phyloP scores from a whole-genome alignment of 2,888 invertebrate species.

The Eulithis testata region DNA sequence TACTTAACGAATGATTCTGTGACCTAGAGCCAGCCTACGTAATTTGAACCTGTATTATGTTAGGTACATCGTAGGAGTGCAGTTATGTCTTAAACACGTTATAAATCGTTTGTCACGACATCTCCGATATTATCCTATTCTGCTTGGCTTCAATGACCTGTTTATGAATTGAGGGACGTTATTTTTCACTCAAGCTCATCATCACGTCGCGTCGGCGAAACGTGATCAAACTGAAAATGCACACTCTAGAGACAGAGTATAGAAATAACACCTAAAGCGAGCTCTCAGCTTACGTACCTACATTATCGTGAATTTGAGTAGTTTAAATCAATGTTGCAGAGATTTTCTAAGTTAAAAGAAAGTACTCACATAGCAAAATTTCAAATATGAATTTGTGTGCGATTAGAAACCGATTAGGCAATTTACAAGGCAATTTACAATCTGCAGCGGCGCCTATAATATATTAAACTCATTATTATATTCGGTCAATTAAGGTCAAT shows the following conservation, averaged over 20 bases:
- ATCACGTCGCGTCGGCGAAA: constrained; percentile 19
- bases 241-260: background rate
- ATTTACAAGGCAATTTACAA: no score
- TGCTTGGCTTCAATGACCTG: constrained; percentile 15
- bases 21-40: constrained; percentile 42
- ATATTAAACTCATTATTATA: no score
- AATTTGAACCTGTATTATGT: constrained; percentile 30
- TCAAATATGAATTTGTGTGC: no score
- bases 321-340: background rate
- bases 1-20: constrained; percentile 54
- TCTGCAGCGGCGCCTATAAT: no score
- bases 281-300: constrained; percentile 11
- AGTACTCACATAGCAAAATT: no score
- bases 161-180: constrained; percentile 5
- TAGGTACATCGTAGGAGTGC: constrained; percentile 27
- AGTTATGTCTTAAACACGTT: constrained; percentile 13
- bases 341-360: no score
- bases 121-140: background rate
- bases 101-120: constrained; percentile 25
- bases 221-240: constrained; percentile 14
- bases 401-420: no score
- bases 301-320: background rate
- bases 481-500: no score
- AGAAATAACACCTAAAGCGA: constrained; percentile 5
- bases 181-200: constrained; percentile 10